Conservation (phyloP, 1,140 invertebrate genomes). For the Leptinotarsa texana region DNA sequence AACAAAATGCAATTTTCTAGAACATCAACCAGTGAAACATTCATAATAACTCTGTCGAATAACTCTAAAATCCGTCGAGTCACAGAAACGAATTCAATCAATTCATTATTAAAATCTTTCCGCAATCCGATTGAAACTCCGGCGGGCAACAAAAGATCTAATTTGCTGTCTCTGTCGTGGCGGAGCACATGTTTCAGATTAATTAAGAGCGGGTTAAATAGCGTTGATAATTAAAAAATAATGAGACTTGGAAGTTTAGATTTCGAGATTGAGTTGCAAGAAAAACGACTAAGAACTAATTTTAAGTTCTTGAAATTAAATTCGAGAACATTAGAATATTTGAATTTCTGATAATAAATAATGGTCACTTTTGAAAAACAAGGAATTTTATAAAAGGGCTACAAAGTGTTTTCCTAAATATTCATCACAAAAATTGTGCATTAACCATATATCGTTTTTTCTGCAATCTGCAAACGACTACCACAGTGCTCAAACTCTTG, state of each 20-base stretch:
- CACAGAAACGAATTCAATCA: background rate
- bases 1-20: too few species aligned
- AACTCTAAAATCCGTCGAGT: too few species aligned
- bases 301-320: background rate
- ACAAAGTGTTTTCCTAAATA: too few species aligned
- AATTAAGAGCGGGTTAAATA: constrained; percentile 3
- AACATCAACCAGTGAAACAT: too few species aligned
- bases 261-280: background rate
- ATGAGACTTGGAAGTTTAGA: background rate
- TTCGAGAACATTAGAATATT: background rate
- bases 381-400: too few species aligned
- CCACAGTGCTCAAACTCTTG: too few species aligned
- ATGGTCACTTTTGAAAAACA: too few species aligned
- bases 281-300: constrained; percentile 2
- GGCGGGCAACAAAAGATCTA: background rate
- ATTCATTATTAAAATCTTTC: background rate
- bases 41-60: too few species aligned
- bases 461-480: too few species aligned
- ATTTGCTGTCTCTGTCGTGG: background rate
- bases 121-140: background rate
- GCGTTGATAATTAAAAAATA: constrained; percentile 1
- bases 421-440: too few species aligned
- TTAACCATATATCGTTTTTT: too few species aligned
- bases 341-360: background rate
- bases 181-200: background rate